These are phyloP conservation scores for Tricholauxania praeusta DNA, from an alignment of 2,888 invertebrate genomes.

Conservation along the genomic window DNA sequence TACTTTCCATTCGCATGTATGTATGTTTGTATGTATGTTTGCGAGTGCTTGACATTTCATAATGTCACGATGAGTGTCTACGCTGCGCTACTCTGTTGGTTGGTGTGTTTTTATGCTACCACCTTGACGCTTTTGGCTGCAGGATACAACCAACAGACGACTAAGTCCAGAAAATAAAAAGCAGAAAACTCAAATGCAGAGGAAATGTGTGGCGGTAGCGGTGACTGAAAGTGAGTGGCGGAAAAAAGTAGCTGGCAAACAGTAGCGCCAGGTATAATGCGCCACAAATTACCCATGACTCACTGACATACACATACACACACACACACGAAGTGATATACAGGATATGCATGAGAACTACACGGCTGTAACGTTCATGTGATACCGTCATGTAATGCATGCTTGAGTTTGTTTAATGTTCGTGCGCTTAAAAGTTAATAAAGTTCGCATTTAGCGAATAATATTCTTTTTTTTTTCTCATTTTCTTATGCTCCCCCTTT, in stretches of 20 bases:
- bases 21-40: background rate
- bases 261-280: slow-evolving; percentile 21
- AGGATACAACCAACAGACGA: background rate
- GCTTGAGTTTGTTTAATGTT: slow-evolving; percentile 41
- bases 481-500: background rate
- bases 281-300: slow-evolving; percentile 22
- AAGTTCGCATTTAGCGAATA: slow-evolving; percentile 31
- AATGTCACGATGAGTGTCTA: background rate
- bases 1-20: too few relatives aligned
- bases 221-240: background rate
- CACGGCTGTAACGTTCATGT: background rate
- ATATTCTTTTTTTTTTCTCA: background rate
- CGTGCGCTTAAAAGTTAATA: slow-evolving; percentile 43
- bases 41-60: slow-evolving; percentile 28
- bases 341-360: background rate
- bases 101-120: background rate
- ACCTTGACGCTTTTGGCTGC: background rate
- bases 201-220: background rate
- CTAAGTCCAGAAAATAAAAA: background rate
- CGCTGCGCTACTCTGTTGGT: background rate
- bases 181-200: background rate
- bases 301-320: slow-evolving; percentile 5
- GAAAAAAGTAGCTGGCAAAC: background rate
- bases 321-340: background rate
- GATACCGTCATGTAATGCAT: slow-evolving; percentile 25